These are phyloP conservation scores for Aspidoscelis tigris DNA, from an alignment of 2,113 vertebrate genomes.

Conservation along the genomic window DNA sequence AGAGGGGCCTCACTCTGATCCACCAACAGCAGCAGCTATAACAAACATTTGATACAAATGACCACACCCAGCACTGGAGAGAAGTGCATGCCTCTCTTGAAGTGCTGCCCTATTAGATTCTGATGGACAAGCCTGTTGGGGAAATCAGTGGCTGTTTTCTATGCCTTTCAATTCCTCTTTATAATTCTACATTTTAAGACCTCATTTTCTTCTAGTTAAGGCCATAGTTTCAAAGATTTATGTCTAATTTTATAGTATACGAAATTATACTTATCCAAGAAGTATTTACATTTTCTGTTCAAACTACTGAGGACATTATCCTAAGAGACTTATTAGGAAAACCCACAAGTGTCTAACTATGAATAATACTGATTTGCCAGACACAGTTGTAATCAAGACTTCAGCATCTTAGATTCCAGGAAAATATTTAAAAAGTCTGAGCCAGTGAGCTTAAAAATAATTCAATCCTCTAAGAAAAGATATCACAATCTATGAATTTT, in stretches of 20 bases:
- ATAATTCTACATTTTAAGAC: no score
- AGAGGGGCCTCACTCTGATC: neutral
- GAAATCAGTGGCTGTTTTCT: no score
- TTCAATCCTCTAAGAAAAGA: neutral
- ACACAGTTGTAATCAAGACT: neutral
- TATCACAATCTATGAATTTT: neutral
- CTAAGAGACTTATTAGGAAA: neutral
- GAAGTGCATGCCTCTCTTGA: neutral
- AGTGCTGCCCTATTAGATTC: neutral
- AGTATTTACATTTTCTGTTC: neutral
- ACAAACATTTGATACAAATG: neutral
- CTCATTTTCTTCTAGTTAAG: neutral
- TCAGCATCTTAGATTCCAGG: neutral
- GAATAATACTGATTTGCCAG: neutral
- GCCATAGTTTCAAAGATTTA: no score
- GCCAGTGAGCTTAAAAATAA: conserved; percentile 5
- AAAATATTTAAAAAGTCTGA: neutral
- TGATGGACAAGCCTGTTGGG: neutral
- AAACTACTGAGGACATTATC: neutral
- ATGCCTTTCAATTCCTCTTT: no score
- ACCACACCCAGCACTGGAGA: neutral
- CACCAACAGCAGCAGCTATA: neutral
- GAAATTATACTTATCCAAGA: neutral
- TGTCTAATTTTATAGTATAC: no score
- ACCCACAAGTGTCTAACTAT: neutral